Evolutionary conservation across 2,113 vertebrate genomes (phyloP), one percentile per base, ranked within the genome.

Genomic region (Hepsetus odoe): DNA sequence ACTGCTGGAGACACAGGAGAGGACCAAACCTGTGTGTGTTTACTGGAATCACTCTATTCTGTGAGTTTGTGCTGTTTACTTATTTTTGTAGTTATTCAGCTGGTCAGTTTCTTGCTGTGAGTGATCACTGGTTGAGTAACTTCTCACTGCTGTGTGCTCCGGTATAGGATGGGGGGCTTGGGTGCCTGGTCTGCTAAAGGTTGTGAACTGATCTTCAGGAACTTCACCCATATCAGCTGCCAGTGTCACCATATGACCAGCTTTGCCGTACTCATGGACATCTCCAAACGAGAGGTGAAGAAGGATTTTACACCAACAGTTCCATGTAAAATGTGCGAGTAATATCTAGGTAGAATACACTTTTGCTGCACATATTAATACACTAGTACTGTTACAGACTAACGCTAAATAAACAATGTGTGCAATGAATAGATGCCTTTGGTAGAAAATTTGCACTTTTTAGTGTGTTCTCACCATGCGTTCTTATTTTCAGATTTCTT

Each of bases 171-270:
- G 61, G 82, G 90, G 0, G 88, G 91, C 1, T 70, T 86, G 0
- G 95, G 95, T 58, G 95, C 91, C 24, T 96, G 95, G 95, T 96
- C 95, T 0, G 93, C 95, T 77, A 93, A 86, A 85, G 95, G 95
- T 12, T 96, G 95, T 55, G 95, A 96, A 74, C 90, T 96, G 22
- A 86, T 94, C 76, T 93, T 88, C 77, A 90, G 95, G 82, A 96
- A 94, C 88, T 87, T 83, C 64, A 94, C 90, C 30, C 95, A 94
- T 11, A 82, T 96, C 0, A 72, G 89, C 73, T 97, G 95, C 82
- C 94, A 89, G 73, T 97, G 95, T 84, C 90, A 90, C 85, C 94
- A 92, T 5, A 59, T 92, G 33, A 85, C 90, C 87, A 95, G 95
- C 88, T 92, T 90, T 5, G 95, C 95, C 0, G 95, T 96, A 74